Percentiles rank a stretch among this genome's conserved stretches.
These are phyloP conservation scores for Colletes latitarsis DNA, from an alignment of 1,140 invertebrate genomes.

Conservation along the genomic window DNA sequence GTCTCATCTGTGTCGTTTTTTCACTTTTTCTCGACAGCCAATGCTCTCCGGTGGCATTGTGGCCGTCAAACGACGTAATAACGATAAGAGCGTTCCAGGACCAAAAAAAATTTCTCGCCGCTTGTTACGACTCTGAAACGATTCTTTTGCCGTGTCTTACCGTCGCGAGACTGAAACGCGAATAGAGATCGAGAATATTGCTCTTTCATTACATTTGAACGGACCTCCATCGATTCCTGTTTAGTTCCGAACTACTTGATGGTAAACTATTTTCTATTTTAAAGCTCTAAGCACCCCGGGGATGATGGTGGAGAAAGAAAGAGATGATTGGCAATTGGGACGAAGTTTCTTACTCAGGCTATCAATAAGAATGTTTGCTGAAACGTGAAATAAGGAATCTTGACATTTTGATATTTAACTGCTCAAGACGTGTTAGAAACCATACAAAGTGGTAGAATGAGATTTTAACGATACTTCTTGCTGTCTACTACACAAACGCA, in stretches of 20 bases:
- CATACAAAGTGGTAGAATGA: no score
- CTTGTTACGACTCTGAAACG: not conserved
- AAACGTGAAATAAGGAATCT: not conserved
- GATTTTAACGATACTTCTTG: no score
- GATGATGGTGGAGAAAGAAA: not conserved
- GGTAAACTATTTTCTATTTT: not conserved
- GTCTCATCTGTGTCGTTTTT: not conserved
- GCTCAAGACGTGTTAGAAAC: no score
- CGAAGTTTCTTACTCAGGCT: not conserved
- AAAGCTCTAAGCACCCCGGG: not conserved
- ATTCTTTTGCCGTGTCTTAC: not conserved
- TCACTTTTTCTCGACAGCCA: slow-evolving; percentile 9
- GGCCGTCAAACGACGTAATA: slow-evolving; percentile 50
- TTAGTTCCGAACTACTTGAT: not conserved
- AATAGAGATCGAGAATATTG: not conserved
- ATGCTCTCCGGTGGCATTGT: slow-evolving; percentile 34
- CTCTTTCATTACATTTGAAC: slow-evolving; percentile 12
- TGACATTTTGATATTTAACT: no score
- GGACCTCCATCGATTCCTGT: slow-evolving; percentile 16
- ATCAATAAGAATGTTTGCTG: slow-evolving; percentile 2
- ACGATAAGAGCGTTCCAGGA: slow-evolving; percentile 51
- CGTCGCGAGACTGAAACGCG: not conserved
- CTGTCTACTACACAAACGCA: no score
- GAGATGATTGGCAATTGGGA: not conserved
- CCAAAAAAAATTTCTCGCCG: slow-evolving; percentile 20